Evolutionary conservation across 2,888 invertebrate genomes (phyloP).

Genomic region (Abscondita cerata): DNA sequence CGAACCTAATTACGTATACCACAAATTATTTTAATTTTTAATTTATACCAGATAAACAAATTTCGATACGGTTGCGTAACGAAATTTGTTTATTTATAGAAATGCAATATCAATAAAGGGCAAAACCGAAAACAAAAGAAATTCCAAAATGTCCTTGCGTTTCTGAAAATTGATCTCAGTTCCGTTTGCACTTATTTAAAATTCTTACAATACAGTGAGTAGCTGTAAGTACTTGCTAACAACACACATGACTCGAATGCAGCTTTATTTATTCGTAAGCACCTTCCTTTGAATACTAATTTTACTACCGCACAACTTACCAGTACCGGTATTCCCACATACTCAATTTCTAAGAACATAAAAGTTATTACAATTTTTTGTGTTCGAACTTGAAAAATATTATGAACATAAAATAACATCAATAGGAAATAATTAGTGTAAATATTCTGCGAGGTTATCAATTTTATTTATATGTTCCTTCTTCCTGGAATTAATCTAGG

Average conservation of each 20-base stretch:
- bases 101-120: no score
- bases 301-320: constrained; percentile 29
- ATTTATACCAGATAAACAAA: no score
- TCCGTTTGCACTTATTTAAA: constrained; percentile 41
- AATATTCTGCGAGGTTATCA: not conserved
- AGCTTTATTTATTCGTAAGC: constrained; percentile 25
- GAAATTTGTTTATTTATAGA: no score
- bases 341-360: constrained; percentile 21
- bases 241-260: constrained; percentile 38
- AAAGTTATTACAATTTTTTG: constrained; percentile 16
- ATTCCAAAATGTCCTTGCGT: constrained; percentile 40
- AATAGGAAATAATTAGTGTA: not conserved
- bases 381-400: constrained; percentile 19
- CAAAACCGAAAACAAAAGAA: constrained; percentile 41
- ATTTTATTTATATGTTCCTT: not conserved
- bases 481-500: constrained; percentile 13
- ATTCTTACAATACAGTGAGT: constrained; percentile 21
- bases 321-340: constrained; percentile 41
- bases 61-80: no score
- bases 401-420: not conserved
- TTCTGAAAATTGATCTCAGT: constrained; percentile 42
- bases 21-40: no score
- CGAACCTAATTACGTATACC: no score
- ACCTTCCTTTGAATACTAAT: constrained; percentile 39
- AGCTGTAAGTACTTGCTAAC: constrained; percentile 40